These are phyloP conservation scores for Chamaetylas fuelleborni DNA, from an alignment of 2,113 vertebrate genomes.

Conservation along the genomic window DNA sequence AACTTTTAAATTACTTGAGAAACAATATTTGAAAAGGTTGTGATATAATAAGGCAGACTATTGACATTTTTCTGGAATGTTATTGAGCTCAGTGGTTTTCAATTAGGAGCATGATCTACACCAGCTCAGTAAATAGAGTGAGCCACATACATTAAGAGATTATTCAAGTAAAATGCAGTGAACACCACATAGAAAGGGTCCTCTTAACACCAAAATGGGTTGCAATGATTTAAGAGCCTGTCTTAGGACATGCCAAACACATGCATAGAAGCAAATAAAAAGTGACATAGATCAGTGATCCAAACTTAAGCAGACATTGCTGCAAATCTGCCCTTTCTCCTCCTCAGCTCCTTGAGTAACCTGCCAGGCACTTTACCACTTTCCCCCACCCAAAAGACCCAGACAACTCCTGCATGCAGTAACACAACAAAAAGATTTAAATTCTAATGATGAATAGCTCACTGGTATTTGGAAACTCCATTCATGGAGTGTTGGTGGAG, in stretches of 20 bases:
- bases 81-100: background rate
- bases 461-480: background rate
- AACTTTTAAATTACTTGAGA: background rate
- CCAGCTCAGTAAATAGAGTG: background rate
- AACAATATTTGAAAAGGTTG: constrained; percentile 29
- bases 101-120: background rate
- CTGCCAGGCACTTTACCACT: background rate
- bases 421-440: background rate
- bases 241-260: background rate
- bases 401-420: background rate
- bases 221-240: background rate
- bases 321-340: background rate
- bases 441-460: background rate
- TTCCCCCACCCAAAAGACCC: fast-evolving
- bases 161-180: background rate
- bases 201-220: background rate
- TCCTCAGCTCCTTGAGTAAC: background rate
- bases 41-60: background rate
- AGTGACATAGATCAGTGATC: no score
- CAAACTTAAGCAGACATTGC: background rate
- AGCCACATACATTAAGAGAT: fast-evolving
- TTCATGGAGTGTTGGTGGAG: background rate
- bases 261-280: background rate
- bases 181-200: background rate
- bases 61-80: background rate